phyloP scores from a whole-genome alignment of 2,797 vertebrate genomes.

The Sebastes variabilis region DNA sequence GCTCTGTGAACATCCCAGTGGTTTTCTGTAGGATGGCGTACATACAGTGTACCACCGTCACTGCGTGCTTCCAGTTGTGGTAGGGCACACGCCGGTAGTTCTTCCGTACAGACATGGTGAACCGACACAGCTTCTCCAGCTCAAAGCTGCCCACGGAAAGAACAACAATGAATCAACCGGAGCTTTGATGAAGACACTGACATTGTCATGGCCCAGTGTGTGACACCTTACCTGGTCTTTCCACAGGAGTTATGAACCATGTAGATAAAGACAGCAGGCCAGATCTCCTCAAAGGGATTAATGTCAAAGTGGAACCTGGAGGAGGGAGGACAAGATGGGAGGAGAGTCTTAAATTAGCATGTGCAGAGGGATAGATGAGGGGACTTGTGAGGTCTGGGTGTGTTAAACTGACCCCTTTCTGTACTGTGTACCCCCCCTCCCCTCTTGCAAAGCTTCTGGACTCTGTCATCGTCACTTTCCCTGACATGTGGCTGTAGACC shows the following conservation, averaged over 20 bases:
- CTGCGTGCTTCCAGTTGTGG: conserved; percentile 99
- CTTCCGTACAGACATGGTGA: conserved; percentile 98
- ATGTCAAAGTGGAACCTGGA: conserved; percentile 97
- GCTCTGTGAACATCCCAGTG: conserved; percentile 90
- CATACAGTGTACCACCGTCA: conserved; percentile 98
- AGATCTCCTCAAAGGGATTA: conserved; percentile 94
- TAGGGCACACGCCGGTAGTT: conserved; percentile 98
- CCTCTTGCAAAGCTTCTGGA: conserved; percentile 33
- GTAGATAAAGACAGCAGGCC: conserved; percentile 96
- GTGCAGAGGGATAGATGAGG: conserved; percentile 21
- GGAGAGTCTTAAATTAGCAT: conserved; percentile 37
- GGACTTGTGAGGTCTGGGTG: conserved; percentile 28
- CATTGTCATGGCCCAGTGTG: not conserved
- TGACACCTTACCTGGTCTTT: conserved; percentile 86
- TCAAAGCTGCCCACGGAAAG: conserved; percentile 87
- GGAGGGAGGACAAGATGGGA: conserved; percentile 3
- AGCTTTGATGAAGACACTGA: not conserved
- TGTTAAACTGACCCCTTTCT: not conserved
- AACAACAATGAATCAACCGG: not conserved
- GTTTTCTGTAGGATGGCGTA: conserved; percentile 94
- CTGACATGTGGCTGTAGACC: conserved; percentile 15
- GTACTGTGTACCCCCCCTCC: not conserved
- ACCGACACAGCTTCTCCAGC: conserved; percentile 96
- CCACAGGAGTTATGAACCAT: conserved; percentile 98
- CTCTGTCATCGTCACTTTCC: conserved; percentile 34